Percentiles rank a stretch among this genome's conserved stretches.
These are phyloP conservation scores for Galerucella pusilla DNA, from an alignment of 2,888 invertebrate genomes.

Conservation along the genomic window DNA sequence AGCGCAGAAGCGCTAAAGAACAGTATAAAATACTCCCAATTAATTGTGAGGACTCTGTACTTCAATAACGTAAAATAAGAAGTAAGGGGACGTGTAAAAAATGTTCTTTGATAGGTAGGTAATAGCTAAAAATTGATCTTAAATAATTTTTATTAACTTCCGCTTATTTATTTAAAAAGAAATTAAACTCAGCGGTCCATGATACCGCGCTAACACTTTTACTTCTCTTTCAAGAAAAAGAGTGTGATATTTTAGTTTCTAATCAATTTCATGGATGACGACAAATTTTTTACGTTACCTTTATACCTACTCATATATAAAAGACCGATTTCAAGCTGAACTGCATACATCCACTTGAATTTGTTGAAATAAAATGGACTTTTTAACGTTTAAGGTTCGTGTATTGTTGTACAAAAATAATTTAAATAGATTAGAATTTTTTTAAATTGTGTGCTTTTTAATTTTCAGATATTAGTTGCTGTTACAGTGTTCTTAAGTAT, in stretches of 20 bases:
- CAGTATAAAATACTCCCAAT: too few species aligned
- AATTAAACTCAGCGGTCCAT: constrained; percentile 20
- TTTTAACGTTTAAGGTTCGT: constrained; percentile 9
- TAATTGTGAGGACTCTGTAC: too few species aligned
- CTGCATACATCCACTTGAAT: neutral
- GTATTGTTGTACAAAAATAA: neutral
- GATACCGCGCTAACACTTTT: constrained; percentile 15
- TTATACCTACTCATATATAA: constrained; percentile 12
- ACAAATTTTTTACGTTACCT: constrained; percentile 2
- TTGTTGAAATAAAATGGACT: constrained; percentile 7
- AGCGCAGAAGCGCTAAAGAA: too few species aligned
- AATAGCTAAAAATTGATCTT: too few species aligned
- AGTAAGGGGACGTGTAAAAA: too few species aligned
- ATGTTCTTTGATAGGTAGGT: too few species aligned
- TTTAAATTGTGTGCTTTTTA: neutral
- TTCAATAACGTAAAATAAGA: too few species aligned
- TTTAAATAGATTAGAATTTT: neutral
- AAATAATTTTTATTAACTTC: neutral
- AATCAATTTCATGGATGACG: constrained; percentile 28
- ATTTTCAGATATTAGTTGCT: constrained; percentile 19
- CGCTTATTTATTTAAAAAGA: constrained; percentile 2
- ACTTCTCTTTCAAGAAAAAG: constrained; percentile 13
- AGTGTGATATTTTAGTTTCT: constrained; percentile 15
- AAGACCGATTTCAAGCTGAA: neutral
- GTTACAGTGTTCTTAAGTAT: constrained; percentile 15